A percentile compares a stretch with the other conserved stretches of the same genome.
Conservation (phyloP, 2,113 vertebrate species). For the Andinoacara biseriatus region DNA sequence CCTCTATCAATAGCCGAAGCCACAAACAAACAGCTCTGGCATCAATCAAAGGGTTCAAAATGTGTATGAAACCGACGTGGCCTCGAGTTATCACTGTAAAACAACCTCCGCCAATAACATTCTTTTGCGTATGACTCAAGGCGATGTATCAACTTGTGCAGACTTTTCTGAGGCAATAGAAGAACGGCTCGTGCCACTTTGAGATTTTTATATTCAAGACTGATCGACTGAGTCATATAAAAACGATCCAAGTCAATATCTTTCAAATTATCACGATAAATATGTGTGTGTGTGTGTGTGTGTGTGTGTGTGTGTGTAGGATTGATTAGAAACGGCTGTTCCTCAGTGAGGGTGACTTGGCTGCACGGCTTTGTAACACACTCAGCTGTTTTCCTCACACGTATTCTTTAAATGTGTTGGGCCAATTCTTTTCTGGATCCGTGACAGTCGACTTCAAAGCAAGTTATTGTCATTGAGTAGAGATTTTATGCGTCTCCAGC, state of each 20-base stretch:
- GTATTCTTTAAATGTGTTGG: background rate
- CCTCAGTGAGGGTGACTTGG: constrained; percentile 18
- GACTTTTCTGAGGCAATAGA: constrained; percentile 5
- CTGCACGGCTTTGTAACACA: background rate
- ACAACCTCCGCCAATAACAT: background rate
- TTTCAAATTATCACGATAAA: constrained; percentile 5
- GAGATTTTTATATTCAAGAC: constrained; percentile 30
- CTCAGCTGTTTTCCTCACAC: background rate
- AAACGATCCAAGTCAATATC: background rate
- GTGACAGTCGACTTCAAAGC: constrained; percentile 1
- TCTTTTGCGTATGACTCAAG: constrained; percentile 1
- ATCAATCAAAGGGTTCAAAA: background rate
- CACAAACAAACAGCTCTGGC: constrained; percentile 8
- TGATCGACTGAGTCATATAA: constrained; percentile 25
- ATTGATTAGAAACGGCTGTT: constrained; percentile 9
- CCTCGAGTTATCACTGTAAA: background rate
- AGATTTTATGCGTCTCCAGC: background rate
- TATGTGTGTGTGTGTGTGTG: background rate
- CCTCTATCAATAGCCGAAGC: background rate
- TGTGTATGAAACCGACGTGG: background rate
- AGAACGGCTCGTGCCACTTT: constrained; percentile 27
- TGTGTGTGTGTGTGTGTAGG: background rate
- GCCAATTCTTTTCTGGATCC: background rate
- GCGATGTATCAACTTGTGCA: background rate
- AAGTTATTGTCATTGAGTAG: background rate